Conservation (phyloP, 2,888 invertebrate species). For the Rhingia rostrata region DNA sequence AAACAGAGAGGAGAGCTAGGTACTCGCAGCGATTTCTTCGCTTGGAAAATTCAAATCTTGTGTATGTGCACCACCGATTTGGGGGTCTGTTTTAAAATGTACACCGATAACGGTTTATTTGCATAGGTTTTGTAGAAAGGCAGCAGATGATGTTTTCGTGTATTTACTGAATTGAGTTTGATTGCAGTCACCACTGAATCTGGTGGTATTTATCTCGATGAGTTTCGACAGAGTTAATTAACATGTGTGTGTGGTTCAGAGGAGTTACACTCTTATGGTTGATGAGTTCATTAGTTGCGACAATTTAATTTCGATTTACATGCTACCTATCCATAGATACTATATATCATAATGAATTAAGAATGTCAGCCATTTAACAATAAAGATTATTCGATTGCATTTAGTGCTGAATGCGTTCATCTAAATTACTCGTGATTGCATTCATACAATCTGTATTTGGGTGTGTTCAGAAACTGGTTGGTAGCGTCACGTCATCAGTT, state of each 20-base stretch:
- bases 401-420: no score
- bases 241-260: not conserved
- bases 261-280: not conserved
- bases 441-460: no score
- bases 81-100: constrained; percentile 28
- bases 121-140: not conserved
- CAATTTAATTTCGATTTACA: not conserved
- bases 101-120: constrained; percentile 25
- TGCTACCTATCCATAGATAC: no score
- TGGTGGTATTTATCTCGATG: not conserved
- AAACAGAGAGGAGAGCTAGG: constrained; percentile 3
- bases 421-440: no score
- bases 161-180: constrained; percentile 17
- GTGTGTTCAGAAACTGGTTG: no score
- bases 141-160: not conserved
- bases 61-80: constrained; percentile 16
- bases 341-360: no score
- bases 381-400: no score
- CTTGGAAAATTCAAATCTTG: constrained; percentile 61
- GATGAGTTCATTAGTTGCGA: no score
- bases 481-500: no score
- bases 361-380: no score
- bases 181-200: constrained; percentile 6
- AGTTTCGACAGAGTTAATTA: not conserved
- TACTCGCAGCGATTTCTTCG: constrained; percentile 40